Base-by-base conservation (phyloP, 2,797 vertebrate genomes). In the Pangasius macronema region DNA sequence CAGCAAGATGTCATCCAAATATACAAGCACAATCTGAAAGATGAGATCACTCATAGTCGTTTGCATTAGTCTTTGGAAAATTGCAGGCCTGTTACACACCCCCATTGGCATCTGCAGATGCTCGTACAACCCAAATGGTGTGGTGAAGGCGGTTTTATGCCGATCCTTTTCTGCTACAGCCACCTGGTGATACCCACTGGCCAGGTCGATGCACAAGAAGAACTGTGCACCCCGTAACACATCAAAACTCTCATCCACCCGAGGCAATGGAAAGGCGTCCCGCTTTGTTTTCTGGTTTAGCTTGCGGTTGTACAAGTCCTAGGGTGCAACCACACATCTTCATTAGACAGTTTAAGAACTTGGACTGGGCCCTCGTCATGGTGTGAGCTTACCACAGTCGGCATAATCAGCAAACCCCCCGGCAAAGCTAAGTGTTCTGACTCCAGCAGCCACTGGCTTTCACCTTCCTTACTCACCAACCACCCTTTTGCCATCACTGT, bases 1-100 rank as follows among this genome's bases (percentile, higher is more conserved):
- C 42, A 42, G 5, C 42, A 42, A 42, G 42, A 42, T 42, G 5
- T 42, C 42, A 42, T 42, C 42, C 22, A 82, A 46, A 39, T 85
- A 87, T 3, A 87, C 82, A 13, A 85, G 9, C 65, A 89, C 24
- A 8, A 61, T 80, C 22, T 89, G 85, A 39, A 89, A 89, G 2
- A 84, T n/a, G 9, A 86, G 33, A 30, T 87, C 53, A 81, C 14
- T 84, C 82, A 89, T 84, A 3, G 73, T 81, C 0, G 53, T 53
- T 42, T 87, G 65, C 46, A 87, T 87, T 20, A 89, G 30, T 20
- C 83, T 36, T 24, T 89, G 76, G 55, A 89, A 87, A 42, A 6
- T 42, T 42, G 5, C 5, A 6, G 42, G 42, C 42, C 42, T 0
- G 42, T 42, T 42, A 42, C 3, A 63, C 3, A 63, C 22, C 24